Conservation (phyloP, 2,888 invertebrate genomes). For the Plagiodera versicolora region DNA sequence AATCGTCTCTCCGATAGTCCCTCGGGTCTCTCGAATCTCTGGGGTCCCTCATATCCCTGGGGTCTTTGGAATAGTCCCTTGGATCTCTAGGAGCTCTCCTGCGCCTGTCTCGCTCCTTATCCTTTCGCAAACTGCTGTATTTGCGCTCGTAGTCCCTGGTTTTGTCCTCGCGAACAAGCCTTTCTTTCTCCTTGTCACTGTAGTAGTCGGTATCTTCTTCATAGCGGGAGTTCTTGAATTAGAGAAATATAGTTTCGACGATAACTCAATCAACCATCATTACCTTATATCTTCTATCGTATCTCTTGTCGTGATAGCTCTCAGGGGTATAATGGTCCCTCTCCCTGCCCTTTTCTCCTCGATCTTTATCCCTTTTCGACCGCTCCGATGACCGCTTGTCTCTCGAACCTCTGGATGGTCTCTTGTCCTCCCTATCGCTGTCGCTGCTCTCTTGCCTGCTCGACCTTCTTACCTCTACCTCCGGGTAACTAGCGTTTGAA, state of each 20-base stretch:
- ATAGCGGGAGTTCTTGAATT: conserved; percentile 53
- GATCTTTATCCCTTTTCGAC: conserved; percentile 30
- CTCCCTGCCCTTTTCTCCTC: conserved; percentile 27
- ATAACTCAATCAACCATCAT: not conserved
- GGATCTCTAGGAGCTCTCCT: conserved; percentile 48
- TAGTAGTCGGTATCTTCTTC: conserved; percentile 72
- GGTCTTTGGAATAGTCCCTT: conserved; percentile 45
- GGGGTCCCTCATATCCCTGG: conserved; percentile 47
- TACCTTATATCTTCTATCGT: conserved; percentile 44
- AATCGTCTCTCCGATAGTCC: conserved; percentile 47
- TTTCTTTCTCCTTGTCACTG: conserved; percentile 65
- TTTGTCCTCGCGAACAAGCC: conserved; percentile 50
- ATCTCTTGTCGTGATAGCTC: conserved; percentile 37
- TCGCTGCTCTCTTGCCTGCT: conserved; percentile 49
- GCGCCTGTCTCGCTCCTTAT: conserved; percentile 53
- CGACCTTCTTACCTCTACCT: conserved; percentile 30
- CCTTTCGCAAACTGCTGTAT: conserved; percentile 49
- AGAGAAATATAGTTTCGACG: not conserved
- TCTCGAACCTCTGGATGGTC: conserved; percentile 26
- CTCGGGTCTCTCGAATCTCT: conserved; percentile 48
- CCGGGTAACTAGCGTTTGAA: conserved; percentile 35
- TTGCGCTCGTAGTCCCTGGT: conserved; percentile 51
- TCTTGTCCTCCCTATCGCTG: conserved; percentile 45
- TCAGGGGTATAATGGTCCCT: conserved; percentile 31
- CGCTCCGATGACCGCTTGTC: conserved; percentile 32